phyloP scores from a whole-genome alignment of 2,888 invertebrate genomes.

The Plagodis pulveraria region DNA sequence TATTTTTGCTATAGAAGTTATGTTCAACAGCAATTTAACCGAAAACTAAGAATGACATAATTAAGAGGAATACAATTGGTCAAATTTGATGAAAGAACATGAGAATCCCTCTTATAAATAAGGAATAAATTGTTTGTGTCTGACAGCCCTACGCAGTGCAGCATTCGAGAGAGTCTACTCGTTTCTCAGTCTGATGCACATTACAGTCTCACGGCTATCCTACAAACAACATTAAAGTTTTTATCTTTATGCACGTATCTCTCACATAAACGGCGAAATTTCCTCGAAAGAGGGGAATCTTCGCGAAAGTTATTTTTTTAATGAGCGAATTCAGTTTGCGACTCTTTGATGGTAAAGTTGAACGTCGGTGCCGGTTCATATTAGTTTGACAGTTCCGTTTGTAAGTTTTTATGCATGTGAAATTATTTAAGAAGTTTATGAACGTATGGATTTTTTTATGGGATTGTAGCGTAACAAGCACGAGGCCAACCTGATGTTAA shows the following conservation, averaged over 20 bases:
- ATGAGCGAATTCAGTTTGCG: conserved; percentile 33
- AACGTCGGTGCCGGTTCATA: conserved; percentile 12
- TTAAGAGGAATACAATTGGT: too few relatives aligned
- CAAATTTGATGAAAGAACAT: too few relatives aligned
- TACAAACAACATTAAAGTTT: conserved; percentile 62
- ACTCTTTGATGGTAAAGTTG: conserved; percentile 25
- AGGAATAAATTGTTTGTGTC: neutral
- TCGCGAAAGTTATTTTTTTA: conserved; percentile 31
- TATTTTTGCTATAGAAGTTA: too few relatives aligned
- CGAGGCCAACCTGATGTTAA: too few relatives aligned
- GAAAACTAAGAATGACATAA: too few relatives aligned
- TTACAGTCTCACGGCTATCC: conserved; percentile 51
- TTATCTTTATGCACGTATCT: conserved; percentile 44
- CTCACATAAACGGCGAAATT: conserved; percentile 20
- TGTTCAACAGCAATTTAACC: too few relatives aligned
- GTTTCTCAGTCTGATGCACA: conserved; percentile 59
- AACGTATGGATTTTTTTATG: too few relatives aligned
- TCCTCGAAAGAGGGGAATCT: conserved; percentile 8
- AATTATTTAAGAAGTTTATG: too few relatives aligned
- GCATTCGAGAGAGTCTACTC: conserved; percentile 48
- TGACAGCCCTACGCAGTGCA: conserved; percentile 26
- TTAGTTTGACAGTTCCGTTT: too few relatives aligned
- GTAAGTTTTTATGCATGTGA: too few relatives aligned
- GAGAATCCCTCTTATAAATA: too few relatives aligned
- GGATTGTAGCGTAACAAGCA: too few relatives aligned